Evolutionary conservation across 2,888 invertebrate species (phyloP).

Genomic region (Apotomis betuletana): DNA sequence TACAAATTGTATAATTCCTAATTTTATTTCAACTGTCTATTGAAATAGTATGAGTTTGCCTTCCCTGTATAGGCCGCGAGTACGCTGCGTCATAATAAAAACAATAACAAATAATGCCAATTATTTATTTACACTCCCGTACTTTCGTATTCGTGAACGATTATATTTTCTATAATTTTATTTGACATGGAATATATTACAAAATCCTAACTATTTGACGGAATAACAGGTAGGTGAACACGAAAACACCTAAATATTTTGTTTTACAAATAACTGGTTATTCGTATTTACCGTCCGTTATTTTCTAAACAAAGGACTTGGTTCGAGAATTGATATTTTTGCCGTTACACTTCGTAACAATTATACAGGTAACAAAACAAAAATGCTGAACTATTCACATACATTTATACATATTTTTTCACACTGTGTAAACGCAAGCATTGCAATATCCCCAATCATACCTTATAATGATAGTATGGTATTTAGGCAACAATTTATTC

Average conservation of each 20-base stretch:
- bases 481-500: neutral
- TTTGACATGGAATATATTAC: slow-evolving; percentile 36
- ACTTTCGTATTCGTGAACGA: slow-evolving; percentile 50
- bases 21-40: no score
- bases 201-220: slow-evolving; percentile 26
- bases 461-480: neutral
- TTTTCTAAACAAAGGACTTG: slow-evolving; percentile 16
- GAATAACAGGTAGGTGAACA: slow-evolving; percentile 10
- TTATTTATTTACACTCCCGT: slow-evolving; percentile 68
- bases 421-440: neutral
- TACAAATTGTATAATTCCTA: no score
- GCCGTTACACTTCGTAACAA: neutral
- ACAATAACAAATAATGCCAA: slow-evolving; percentile 60
- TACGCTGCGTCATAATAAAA: slow-evolving; percentile 39
- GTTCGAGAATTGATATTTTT: neutral
- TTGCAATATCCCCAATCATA: neutral
- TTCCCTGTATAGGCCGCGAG: neutral
- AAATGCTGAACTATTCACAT: neutral
- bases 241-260: slow-evolving; percentile 15
- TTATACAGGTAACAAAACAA: neutral
- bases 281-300: slow-evolving; percentile 2
- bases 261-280: neutral
- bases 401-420: neutral
- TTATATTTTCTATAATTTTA: slow-evolving; percentile 34
- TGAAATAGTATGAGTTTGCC: neutral